phyloP scores from a whole-genome alignment of 2,113 vertebrate species.

The Myiozetetes cayanensis region DNA sequence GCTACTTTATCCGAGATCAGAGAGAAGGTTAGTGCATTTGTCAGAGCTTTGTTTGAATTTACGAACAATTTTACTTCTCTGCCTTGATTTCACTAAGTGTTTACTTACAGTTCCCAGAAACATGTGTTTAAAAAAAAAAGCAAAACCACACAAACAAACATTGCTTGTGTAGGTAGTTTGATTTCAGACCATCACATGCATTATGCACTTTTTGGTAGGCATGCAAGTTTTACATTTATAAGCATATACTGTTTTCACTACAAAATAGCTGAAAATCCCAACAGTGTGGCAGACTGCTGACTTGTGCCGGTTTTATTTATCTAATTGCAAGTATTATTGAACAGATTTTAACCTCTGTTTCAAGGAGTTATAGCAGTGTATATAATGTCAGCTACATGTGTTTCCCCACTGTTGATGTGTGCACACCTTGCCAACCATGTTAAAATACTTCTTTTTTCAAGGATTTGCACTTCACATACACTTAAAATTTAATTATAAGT shows the following conservation, averaged over 20 bases:
- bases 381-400: not conserved
- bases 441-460: slow-evolving; percentile 5
- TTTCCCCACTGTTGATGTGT: not conserved
- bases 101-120: not conserved
- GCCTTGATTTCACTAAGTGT: not conserved
- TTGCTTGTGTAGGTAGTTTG: not conserved
- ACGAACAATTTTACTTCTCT: not conserved
- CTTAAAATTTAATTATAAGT: not conserved
- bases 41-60: not conserved
- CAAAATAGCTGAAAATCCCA: not conserved
- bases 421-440: not conserved
- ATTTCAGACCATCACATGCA: not conserved
- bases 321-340: not conserved
- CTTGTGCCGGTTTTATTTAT: not conserved
- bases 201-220: not conserved
- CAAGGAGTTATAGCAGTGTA: not conserved
- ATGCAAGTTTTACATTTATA: not conserved
- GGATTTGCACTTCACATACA: not conserved
- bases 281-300: not conserved
- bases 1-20: not conserved
- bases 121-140: not conserved
- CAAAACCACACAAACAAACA: not conserved
- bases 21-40: not conserved
- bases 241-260: not conserved
- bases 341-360: not conserved